A percentile compares a stretch with the other conserved stretches of the same genome.
Evolutionary conservation across 1,140 invertebrate genomes (phyloP).

Genomic region (Stenopsyche tienmushanensis): DNA sequence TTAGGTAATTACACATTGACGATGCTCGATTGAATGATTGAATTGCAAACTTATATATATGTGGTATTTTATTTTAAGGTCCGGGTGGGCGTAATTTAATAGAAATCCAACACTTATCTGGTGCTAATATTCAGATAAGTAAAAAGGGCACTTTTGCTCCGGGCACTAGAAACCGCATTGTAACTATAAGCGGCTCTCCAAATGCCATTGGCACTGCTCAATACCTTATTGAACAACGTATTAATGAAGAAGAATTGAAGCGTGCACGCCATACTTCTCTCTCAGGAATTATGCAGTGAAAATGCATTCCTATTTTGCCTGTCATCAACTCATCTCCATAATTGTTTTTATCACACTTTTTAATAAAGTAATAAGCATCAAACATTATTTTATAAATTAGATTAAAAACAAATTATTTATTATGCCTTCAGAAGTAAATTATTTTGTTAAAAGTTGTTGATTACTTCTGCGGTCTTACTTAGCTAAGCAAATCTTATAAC

Average conservation of each 20-base stretch:
- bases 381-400: background rate
- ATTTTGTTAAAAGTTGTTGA: background rate
- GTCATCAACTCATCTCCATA: background rate
- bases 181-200: conserved; percentile 88
- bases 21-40: background rate
- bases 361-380: background rate
- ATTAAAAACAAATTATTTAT: background rate
- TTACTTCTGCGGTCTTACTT: no score
- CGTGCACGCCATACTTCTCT: conserved; percentile 85
- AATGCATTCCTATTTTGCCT: background rate
- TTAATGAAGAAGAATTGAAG: conserved; percentile 93
- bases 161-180: conserved; percentile 94
- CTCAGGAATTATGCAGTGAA: conserved; percentile 67
- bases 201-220: conserved; percentile 87
- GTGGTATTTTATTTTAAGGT: conserved; percentile 52
- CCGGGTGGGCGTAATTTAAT: conserved; percentile 93
- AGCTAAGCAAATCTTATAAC: background rate
- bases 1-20: conserved; percentile 62
- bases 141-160: conserved; percentile 97
- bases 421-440: background rate
- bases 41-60: background rate
- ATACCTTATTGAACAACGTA: conserved; percentile 93
- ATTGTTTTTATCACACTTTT: background rate
- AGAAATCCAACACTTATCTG: conserved; percentile 95
- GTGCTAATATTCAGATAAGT: conserved; percentile 96